Evolutionary conservation across 2,797 vertebrate species (phyloP).

Genomic region (Buphagus erythrorhynchus): DNA sequence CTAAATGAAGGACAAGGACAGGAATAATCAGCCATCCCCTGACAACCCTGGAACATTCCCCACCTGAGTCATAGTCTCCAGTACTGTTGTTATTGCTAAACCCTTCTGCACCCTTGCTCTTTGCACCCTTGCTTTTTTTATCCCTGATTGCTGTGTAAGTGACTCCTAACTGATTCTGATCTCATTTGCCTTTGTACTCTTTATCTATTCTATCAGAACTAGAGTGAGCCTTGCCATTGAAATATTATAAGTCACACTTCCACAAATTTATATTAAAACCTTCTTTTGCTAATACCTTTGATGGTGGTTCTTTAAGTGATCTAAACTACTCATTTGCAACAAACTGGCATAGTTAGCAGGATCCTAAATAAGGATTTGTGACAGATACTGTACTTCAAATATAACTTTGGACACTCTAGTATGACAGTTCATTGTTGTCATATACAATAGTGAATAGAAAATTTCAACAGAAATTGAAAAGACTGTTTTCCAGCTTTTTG

Average conservation of each 20-base stretch:
- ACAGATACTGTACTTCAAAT: background rate
- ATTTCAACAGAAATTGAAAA: background rate
- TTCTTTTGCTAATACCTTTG: background rate
- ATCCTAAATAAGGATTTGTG: background rate
- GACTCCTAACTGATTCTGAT: background rate
- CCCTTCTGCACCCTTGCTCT: background rate
- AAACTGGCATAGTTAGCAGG: rapidly evolving
- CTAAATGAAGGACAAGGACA: background rate
- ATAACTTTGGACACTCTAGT: background rate
- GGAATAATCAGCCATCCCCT: background rate
- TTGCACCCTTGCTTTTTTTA: background rate
- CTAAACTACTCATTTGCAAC: background rate
- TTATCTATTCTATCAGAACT: background rate
- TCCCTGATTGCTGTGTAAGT: background rate
- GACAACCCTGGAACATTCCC: background rate
- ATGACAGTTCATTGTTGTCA: background rate
- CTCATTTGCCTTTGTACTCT: background rate
- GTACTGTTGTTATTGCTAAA: background rate
- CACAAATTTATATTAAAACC: background rate
- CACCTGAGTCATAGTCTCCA: background rate
- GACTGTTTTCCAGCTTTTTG: background rate
- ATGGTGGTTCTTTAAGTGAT: background rate
- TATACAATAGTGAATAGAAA: background rate
- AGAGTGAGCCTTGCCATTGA: background rate
- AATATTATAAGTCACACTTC: background rate